These are phyloP conservation scores for Thaleichthys pacificus DNA, from an alignment of 2,797 vertebrate genomes.

Conservation along the genomic window DNA sequence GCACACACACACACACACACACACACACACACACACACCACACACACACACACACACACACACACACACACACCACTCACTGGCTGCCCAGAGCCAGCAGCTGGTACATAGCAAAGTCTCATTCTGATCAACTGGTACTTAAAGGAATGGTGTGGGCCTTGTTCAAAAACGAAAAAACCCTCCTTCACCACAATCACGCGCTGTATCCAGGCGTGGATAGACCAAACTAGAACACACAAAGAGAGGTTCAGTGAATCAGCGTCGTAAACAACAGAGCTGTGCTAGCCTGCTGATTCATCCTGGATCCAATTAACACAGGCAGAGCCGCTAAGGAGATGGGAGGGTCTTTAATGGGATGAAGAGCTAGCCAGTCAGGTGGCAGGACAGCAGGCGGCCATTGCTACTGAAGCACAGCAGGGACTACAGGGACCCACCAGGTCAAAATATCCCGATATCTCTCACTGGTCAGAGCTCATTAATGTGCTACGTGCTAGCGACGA, in stretches of 20 bases:
- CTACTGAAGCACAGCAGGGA: slow-evolving; percentile 42
- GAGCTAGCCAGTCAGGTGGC: slow-evolving; percentile 45
- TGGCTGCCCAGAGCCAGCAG: slow-evolving; percentile 39
- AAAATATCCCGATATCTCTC: too few relatives aligned
- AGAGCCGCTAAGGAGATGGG: slow-evolving; percentile 54
- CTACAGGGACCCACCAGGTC: too few relatives aligned
- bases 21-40: not conserved
- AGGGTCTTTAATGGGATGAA: slow-evolving; percentile 61
- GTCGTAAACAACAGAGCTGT: slow-evolving; percentile 11
- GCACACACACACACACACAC: not conserved
- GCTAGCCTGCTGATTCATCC: slow-evolving; percentile 16
- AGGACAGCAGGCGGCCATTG: slow-evolving; percentile 40
- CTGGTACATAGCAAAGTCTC: slow-evolving; percentile 44
- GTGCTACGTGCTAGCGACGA: too few relatives aligned
- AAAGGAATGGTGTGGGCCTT: slow-evolving; percentile 24
- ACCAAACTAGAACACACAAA: slow-evolving; percentile 19
- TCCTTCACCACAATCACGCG: slow-evolving; percentile 32
- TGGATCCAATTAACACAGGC: slow-evolving; percentile 49
- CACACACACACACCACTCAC: not conserved
- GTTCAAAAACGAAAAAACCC: slow-evolving; percentile 19
- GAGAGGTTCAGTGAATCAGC: not conserved
- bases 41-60: not conserved
- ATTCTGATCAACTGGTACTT: slow-evolving; percentile 44
- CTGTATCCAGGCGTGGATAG: slow-evolving; percentile 35
- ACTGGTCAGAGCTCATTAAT: too few relatives aligned